Evolutionary conservation across 2,888 invertebrate genomes (phyloP).

Genomic region (Nephrocerus scutellatus): DNA sequence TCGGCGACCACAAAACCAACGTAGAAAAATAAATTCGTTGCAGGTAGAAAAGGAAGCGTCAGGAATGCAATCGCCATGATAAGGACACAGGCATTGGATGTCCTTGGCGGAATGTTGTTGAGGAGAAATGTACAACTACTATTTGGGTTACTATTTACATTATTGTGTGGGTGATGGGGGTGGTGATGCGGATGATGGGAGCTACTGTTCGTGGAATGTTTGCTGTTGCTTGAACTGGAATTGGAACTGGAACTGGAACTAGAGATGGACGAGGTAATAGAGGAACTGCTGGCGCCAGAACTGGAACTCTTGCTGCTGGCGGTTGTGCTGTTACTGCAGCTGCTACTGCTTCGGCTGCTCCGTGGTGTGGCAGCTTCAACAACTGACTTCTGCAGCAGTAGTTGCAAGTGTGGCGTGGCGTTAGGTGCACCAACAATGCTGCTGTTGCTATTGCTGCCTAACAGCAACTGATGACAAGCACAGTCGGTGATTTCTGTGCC

Average conservation of each 20-base stretch:
- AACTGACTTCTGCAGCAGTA: slow-evolving; percentile 30
- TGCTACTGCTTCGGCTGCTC: slow-evolving; percentile 43
- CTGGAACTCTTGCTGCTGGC: slow-evolving; percentile 48
- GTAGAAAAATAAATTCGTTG: slow-evolving; percentile 93
- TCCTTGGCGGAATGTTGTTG: slow-evolving; percentile 4
- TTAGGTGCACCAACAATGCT: slow-evolving; percentile 10
- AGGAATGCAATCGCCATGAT: slow-evolving; percentile 68
- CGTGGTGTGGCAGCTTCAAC: slow-evolving; percentile 28
- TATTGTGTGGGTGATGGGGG: slow-evolving; percentile 15
- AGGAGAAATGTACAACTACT: slow-evolving; percentile 16
- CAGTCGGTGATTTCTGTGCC: slow-evolving; percentile 25
- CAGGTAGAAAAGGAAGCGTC: slow-evolving; percentile 88
- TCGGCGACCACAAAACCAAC: slow-evolving; percentile 98
- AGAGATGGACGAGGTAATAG: slow-evolving; percentile 24
- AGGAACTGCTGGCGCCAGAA: slow-evolving; percentile 37
- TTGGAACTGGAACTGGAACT: slow-evolving; percentile 26
- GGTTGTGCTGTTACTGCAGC: slow-evolving; percentile 46
- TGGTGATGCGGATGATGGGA: slow-evolving; percentile 13
- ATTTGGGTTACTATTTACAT: slow-evolving; percentile 24
- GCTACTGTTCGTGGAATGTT: slow-evolving; percentile 32
- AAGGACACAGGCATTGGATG: slow-evolving; percentile 37
- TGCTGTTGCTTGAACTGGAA: slow-evolving; percentile 38
- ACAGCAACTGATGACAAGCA: slow-evolving; percentile 23
- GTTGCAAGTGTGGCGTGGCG: slow-evolving; percentile 26
- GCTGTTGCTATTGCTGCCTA: slow-evolving; percentile 13